phyloP scores from a whole-genome alignment of 37 sponge, comb jelly and placozoan genomes.

The Diacarnus erythraeanus region DNA sequence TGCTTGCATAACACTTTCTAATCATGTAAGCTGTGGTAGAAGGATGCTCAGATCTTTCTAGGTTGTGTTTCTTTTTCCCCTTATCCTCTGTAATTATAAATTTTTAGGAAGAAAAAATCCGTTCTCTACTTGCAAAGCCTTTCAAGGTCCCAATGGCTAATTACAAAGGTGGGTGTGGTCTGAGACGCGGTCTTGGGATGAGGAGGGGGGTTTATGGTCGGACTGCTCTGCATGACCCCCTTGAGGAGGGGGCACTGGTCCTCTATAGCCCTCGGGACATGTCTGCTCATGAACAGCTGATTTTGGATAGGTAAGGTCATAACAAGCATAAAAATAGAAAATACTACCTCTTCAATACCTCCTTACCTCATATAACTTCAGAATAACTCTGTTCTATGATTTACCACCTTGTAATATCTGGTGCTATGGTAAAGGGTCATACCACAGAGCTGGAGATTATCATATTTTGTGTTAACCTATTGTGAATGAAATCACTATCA shows the following conservation, averaged over 20 bases:
- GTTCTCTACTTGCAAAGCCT: conserved; percentile 79
- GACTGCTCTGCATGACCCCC: conserved; percentile 88
- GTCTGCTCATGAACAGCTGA: conserved; percentile 86
- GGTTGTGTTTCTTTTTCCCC: too few relatives aligned
- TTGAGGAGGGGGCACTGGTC: conserved; percentile 88
- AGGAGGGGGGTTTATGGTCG: conserved; percentile 52
- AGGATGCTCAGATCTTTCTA: background rate
- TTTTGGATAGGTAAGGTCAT: conserved; percentile 35
- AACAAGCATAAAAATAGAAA: background rate
- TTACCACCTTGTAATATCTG: too few relatives aligned
- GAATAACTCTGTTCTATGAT: too few relatives aligned
- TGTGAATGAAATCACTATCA: too few relatives aligned
- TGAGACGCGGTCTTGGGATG: conserved; percentile 82
- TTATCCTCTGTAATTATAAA: conserved; percentile 6
- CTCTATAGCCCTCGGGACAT: conserved; percentile 79
- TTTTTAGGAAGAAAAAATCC: conserved; percentile 70
- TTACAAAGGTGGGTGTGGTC: conserved; percentile 41
- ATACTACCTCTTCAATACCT: background rate
- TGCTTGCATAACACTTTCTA: background rate
- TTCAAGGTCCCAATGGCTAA: conserved; percentile 93
- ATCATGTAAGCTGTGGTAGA: background rate
- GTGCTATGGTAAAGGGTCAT: too few relatives aligned
- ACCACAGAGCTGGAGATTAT: too few relatives aligned
- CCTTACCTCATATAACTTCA: background rate
- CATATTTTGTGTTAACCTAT: too few relatives aligned